Evolutionary conservation across 64 coral and sea anemone species (phyloP).

Genomic region (Dendronephthya gigantea): DNA sequence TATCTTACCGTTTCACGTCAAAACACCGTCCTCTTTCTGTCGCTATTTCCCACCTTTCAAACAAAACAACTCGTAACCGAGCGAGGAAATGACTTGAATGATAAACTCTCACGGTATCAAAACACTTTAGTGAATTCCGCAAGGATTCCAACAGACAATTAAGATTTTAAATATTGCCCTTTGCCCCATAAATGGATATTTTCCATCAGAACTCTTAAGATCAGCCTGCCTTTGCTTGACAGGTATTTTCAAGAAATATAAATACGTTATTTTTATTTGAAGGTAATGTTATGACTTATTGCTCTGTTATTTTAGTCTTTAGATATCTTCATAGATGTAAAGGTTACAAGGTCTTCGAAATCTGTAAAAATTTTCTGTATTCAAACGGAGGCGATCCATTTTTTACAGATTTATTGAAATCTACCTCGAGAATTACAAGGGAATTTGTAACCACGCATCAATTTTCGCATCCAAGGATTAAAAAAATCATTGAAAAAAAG

Average conservation of each 20-base stretch:
- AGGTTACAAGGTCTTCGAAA: too few species aligned
- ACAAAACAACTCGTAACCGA: background rate
- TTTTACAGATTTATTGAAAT: too few species aligned
- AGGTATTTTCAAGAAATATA: background rate
- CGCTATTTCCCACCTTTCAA: background rate
- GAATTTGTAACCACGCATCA: too few species aligned
- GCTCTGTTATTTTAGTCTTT: too few species aligned
- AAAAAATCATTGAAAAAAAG: too few species aligned
- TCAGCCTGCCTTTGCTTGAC: background rate
- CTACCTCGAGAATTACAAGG: too few species aligned
- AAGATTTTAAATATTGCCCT: background rate
- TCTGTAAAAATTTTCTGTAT: too few species aligned
- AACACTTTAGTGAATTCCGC: background rate
- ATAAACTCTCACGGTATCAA: background rate
- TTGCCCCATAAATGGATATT: background rate
- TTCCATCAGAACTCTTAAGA: background rate
- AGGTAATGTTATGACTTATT: too few species aligned
- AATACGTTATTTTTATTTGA: too few species aligned
- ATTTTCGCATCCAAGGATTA: too few species aligned
- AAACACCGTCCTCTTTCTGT: background rate
- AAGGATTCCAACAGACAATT: background rate
- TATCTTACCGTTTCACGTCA: background rate
- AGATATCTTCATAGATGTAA: too few species aligned
- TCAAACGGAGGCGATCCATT: too few species aligned
- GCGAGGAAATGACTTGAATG: background rate